phyloP scores from a whole-genome alignment of 2,797 vertebrate genomes.

The Bradypodion ventrale region DNA sequence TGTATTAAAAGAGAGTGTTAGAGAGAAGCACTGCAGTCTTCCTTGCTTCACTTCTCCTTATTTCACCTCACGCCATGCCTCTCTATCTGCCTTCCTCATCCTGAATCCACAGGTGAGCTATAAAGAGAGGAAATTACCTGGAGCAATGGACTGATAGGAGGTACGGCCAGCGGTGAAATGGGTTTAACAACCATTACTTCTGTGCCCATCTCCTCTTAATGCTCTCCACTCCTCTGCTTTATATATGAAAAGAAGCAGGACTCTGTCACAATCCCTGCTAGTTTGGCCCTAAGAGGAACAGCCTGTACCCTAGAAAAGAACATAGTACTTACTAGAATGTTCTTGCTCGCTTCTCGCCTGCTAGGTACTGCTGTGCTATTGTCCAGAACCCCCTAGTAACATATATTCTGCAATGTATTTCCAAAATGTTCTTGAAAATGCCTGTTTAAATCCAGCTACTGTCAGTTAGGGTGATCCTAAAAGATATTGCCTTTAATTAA shows the following conservation, averaged over 20 bases:
- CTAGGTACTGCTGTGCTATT: not conserved
- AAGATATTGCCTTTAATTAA: conserved; percentile 23
- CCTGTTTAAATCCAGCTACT: fast-evolving
- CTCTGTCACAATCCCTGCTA: not conserved
- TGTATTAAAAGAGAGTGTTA: not conserved
- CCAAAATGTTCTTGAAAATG: not conserved
- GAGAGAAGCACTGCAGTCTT: not conserved
- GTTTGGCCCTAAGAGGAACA: not conserved
- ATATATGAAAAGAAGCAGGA: not conserved
- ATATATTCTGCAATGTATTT: not conserved
- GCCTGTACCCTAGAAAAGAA: not conserved
- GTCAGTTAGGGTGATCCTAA: not conserved
- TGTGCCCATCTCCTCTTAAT: not conserved
- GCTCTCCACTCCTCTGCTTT: too few species aligned
- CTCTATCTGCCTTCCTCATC: not conserved
- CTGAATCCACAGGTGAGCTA: not conserved
- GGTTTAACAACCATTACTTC: not conserved
- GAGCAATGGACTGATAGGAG: not conserved
- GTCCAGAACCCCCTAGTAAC: not conserved
- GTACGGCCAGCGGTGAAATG: not conserved
- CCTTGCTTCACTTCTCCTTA: not conserved
- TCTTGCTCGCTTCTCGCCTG: not conserved
- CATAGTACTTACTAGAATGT: not conserved
- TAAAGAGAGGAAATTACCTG: not conserved
- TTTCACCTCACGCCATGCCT: not conserved